phyloP scores from a whole-genome alignment of 2,888 invertebrate genomes.

The Tenthredo livida region DNA sequence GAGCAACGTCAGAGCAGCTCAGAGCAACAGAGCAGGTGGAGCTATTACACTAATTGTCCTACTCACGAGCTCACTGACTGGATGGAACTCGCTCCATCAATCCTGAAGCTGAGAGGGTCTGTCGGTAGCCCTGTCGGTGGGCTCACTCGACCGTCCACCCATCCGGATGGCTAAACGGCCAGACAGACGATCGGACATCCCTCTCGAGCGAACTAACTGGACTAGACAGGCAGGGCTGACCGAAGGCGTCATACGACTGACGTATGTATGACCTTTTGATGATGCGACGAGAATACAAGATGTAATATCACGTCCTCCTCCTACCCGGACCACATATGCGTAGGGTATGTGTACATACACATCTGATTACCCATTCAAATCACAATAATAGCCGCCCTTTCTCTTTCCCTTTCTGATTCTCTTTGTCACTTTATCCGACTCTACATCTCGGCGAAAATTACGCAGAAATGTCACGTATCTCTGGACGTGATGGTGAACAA shows the following conservation, averaged over 20 bases:
- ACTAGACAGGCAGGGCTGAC: constrained; percentile 39
- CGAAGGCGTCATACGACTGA: constrained; percentile 34
- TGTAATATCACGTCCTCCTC: constrained; percentile 21
- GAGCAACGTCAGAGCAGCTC: background rate
- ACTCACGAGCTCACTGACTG: constrained; percentile 48
- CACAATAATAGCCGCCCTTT: constrained; percentile 2
- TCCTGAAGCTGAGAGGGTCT: constrained; percentile 50
- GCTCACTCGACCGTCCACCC: constrained; percentile 25
- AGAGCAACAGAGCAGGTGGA: constrained; percentile 48
- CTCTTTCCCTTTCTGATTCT: background rate
- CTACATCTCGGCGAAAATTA: background rate
- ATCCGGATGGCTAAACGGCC: constrained; percentile 30
- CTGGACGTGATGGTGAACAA: constrained; percentile 38
- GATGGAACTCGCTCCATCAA: constrained; percentile 51
- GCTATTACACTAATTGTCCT: constrained; percentile 51
- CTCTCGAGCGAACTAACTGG: constrained; percentile 41
- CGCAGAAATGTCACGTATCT: constrained; percentile 45
- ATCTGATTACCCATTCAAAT: constrained; percentile 31
- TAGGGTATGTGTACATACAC: background rate
- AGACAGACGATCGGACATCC: constrained; percentile 45
- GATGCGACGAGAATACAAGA: constrained; percentile 21
- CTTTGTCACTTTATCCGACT: background rate
- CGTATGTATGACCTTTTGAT: constrained; percentile 42
- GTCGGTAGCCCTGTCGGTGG: constrained; percentile 49
- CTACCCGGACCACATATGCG: background rate